These are phyloP conservation scores for Microcebus ravelobensis DNA, from an alignment of 2,113 vertebrate species.

Conservation along the genomic window DNA sequence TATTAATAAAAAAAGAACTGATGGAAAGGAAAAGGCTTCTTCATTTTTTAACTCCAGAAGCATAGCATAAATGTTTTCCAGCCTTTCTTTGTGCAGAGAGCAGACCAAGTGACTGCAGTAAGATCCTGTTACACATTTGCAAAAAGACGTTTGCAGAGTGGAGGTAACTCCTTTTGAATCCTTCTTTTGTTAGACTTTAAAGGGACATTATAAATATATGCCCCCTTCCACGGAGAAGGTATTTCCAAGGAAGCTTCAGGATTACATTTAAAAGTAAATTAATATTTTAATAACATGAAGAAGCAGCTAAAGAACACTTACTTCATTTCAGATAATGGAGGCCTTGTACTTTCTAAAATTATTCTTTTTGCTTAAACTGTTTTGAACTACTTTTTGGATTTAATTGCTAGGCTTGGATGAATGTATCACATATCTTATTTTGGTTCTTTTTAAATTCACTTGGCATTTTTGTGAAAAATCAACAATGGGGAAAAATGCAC, in stretches of 20 bases:
- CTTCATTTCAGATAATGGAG: not conserved
- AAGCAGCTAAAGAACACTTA: slow-evolving; percentile 7
- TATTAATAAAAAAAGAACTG: slow-evolving; percentile 37
- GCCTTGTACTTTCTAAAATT: slow-evolving; percentile 7
- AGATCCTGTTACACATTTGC: slow-evolving; percentile 59
- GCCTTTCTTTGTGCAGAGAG: slow-evolving; percentile 64
- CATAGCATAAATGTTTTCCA: slow-evolving; percentile 54
- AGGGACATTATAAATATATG: slow-evolving; percentile 25
- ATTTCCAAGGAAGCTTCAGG: slow-evolving; percentile 61
- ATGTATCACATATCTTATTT: not conserved
- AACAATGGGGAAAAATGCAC: not conserved
- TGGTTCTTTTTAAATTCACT: slow-evolving; percentile 6
- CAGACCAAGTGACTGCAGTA: not conserved
- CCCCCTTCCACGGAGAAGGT: not conserved
- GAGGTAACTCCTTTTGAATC: slow-evolving; percentile 50
- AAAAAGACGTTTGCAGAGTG: slow-evolving; percentile 40
- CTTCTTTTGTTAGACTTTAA: slow-evolving; percentile 65
- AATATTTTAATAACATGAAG: slow-evolving; percentile 64
- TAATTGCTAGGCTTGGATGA: not conserved
- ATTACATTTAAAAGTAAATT: slow-evolving; percentile 72
- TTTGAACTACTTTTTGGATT: not conserved
- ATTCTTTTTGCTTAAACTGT: not conserved
- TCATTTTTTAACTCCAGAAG: slow-evolving; percentile 52
- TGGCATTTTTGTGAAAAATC: not conserved
- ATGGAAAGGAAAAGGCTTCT: slow-evolving; percentile 59